A percentile compares a stretch with the other conserved stretches of the same genome.
Evolutionary conservation across 92 coral and sea anemone species (phyloP).

Genomic region (Anthopleura xanthogrammica): DNA sequence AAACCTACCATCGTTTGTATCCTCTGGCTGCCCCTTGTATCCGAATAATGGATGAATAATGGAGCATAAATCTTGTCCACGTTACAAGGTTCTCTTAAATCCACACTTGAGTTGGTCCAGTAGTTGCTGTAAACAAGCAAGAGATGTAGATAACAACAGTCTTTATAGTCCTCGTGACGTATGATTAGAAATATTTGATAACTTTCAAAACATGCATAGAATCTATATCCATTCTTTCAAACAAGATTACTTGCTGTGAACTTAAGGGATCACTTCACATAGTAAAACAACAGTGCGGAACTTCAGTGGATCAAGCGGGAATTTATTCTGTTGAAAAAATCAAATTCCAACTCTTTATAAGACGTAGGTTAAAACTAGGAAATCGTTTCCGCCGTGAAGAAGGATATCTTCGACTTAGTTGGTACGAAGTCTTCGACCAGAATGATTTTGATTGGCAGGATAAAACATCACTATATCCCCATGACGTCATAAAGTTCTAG

Average conservation of each 20-base stretch:
- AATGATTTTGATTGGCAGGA: not conserved
- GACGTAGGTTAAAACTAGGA: not conserved
- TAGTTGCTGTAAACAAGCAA: not conserved
- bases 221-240: not conserved
- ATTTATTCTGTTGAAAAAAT: not conserved
- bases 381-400: not conserved
- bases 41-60: not conserved
- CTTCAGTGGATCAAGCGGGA: not conserved
- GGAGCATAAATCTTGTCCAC: not conserved
- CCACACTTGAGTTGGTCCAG: not conserved
- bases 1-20: not conserved
- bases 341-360: not conserved
- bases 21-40: not conserved
- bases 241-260: not conserved
- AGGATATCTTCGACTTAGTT: not conserved
- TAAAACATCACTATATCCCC: not conserved
- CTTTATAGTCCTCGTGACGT: not conserved
- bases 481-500: not conserved
- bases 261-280: not conserved
- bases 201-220: not conserved
- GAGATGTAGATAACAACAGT: not conserved
- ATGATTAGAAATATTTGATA: not conserved
- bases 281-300: not conserved
- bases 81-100: not conserved
- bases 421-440: not conserved